Percentiles rank a stretch among this genome's conserved stretches.
phyloP scores from a whole-genome alignment of 1,140 invertebrate genomes.

The Lasaia peninsularis region DNA sequence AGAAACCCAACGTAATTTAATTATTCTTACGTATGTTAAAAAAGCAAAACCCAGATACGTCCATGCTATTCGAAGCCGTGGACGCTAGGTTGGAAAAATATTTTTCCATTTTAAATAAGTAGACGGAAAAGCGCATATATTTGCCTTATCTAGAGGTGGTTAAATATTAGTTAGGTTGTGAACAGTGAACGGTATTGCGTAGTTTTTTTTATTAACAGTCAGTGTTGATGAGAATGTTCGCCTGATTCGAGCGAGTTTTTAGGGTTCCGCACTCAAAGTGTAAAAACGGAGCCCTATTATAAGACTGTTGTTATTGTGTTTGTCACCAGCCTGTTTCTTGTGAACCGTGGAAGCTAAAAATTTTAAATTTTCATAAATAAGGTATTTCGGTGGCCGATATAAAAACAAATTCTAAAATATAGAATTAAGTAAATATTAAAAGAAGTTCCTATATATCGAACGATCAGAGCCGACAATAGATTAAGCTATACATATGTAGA shows the following conservation, averaged over 20 bases:
- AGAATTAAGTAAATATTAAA: too few species aligned
- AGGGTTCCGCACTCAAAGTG: too few species aligned
- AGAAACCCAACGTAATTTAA: background rate
- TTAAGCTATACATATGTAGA: too few species aligned
- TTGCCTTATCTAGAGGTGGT: constrained; percentile 62
- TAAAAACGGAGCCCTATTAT: too few species aligned
- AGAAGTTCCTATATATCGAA: too few species aligned
- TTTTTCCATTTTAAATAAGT: constrained; percentile 70
- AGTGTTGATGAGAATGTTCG: constrained; percentile 30
- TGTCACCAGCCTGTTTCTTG: too few species aligned
- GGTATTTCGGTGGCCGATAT: too few species aligned
- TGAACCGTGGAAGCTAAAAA: too few species aligned
- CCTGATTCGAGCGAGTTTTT: constrained; percentile 21
- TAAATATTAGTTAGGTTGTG: constrained; percentile 57
- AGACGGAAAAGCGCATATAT: constrained; percentile 62
- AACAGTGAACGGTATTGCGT: constrained; percentile 43
- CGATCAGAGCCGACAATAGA: too few species aligned
- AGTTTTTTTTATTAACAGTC: constrained; percentile 46
- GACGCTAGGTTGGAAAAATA: constrained; percentile 51
- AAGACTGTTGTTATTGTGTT: too few species aligned
- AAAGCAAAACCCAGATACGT: constrained; percentile 8
- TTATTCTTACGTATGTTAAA: background rate
- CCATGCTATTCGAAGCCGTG: constrained; percentile 6
- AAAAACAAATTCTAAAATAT: too few species aligned
- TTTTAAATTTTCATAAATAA: too few species aligned